Conservation (phyloP, 2,888 invertebrate species). For the Xanthia icteritia region DNA sequence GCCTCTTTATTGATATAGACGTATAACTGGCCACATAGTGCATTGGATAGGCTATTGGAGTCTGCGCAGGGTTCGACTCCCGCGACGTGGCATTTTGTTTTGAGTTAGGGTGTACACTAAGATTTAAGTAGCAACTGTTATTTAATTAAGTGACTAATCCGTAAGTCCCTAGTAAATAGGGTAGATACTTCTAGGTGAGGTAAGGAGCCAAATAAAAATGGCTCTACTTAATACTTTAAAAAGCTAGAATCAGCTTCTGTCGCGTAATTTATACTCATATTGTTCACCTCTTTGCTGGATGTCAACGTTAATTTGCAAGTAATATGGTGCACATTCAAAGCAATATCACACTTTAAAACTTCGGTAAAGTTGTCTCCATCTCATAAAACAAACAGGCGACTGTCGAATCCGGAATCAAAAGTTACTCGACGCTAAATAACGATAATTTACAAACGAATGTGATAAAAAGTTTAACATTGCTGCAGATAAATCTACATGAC, state of each 20-base stretch:
- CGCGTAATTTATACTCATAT: not conserved
- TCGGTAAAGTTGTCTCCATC: not conserved
- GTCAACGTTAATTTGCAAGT: not conserved
- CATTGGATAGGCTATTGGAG: not conserved
- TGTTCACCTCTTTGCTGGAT: not conserved
- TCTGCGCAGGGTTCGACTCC: not conserved
- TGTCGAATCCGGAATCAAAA: slow-evolving; percentile 22
- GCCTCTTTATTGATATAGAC: not conserved
- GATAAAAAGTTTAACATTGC: slow-evolving; percentile 55
- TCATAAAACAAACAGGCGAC: not conserved
- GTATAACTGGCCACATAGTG: not conserved
- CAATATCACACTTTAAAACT: not conserved
- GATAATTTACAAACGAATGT: slow-evolving; percentile 17
- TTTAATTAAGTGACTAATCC: not conserved
- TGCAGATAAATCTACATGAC: slow-evolving; percentile 46
- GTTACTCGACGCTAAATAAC: slow-evolving; percentile 12
- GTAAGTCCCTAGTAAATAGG: not conserved
- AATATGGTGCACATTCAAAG: not conserved
- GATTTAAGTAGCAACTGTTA: no score
- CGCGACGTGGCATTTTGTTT: not conserved
- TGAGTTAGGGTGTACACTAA: no score
- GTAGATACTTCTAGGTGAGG: not conserved
- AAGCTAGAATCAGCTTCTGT: not conserved
- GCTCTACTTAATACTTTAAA: not conserved
- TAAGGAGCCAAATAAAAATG: not conserved